phyloP scores from a whole-genome alignment of 2,113 vertebrate species.

The Chaetura pelagica region DNA sequence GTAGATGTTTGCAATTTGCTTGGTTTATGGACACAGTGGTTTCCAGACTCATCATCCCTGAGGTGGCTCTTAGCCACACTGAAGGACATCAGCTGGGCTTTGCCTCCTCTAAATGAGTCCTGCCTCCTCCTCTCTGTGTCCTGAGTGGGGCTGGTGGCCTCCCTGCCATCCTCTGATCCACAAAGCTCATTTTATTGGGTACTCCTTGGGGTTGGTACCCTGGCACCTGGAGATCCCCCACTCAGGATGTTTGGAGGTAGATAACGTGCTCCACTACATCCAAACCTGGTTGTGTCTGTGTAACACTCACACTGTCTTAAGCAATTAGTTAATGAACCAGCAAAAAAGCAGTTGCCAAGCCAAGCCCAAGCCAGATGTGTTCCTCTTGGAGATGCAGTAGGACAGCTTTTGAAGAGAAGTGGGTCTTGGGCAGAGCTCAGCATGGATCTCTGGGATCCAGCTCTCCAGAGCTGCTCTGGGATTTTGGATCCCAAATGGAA shows the following conservation, averaged over 20 bases:
- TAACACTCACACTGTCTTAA: not conserved
- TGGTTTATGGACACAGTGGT: not conserved
- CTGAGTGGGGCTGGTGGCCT: not conserved
- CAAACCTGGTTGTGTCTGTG: not conserved
- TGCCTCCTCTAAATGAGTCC: not conserved
- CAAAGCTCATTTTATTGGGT: not conserved
- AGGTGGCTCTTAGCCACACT: fast-evolving
- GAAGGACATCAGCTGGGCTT: not conserved
- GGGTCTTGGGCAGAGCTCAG: not conserved
- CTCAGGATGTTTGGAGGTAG: not conserved
- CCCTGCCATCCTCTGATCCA: not conserved
- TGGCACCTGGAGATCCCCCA: not conserved
- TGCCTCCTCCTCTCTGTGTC: fast-evolving
- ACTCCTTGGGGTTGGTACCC: not conserved
- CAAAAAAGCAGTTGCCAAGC: conserved; percentile 43
- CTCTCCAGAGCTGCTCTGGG: not conserved
- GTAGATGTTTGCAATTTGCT: not conserved
- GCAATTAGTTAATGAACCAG: conserved; percentile 42
- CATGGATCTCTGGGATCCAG: fast-evolving
- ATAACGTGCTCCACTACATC: fast-evolving
- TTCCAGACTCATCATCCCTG: not conserved
- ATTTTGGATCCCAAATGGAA: not conserved
- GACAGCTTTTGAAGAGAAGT: conserved; percentile 3
- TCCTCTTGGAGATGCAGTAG: not conserved
- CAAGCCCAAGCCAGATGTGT: conserved; percentile 5